Base-by-base conservation (phyloP, 2,888 invertebrate species). In the Oligia fasciuncula region DNA sequence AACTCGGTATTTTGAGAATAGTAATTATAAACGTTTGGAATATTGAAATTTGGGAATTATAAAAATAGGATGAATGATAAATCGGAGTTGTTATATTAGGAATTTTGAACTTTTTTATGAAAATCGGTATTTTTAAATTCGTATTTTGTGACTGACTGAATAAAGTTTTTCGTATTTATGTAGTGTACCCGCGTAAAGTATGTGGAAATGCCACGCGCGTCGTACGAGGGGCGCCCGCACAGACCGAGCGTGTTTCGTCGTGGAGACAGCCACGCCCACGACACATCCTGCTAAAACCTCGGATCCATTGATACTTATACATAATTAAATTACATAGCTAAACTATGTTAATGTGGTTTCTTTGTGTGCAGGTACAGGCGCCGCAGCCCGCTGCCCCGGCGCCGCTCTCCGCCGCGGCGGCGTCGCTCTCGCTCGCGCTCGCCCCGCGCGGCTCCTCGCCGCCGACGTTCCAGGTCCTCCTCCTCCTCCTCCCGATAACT, bases 401-500 rank as follows among this genome's bases (percentile, higher is more conserved):
- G 97, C 54, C 97, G 95, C 95, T 92, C 97, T 93, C 92, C 97
- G 95, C 97, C 97, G 82, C 97, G 97, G 65, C 96, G 97, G 77
- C 97, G 98, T 80, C 97, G 97, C 92, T 94, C 97, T 60, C 96
- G 97, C 89, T 97, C 97, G 77, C 97, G 97, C 80, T 97, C 97
- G 35, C 97, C 98, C 87, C 97, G 97, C 89, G 94, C 97, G 43
- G 97, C 97, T 76, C 97, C 98, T 83, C 97, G 98, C 90, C 97
- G 98, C 90, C 97, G 98, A 91, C 98, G 98, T 93, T 97, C 97
- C 94, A 97, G 98, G 93, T 98, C 98, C 86, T 98, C 98, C 91
- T 98, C 98, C 83, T 98, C 98, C 94, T 98, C 98, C 94, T 98
- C 98, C 89, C 97, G 98, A 95, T 98, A 96, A 91, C 81, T 83